A percentile compares a stretch with the other conserved stretches of the same genome.
Conservation (phyloP, 92 coral and sea anemone species). For the Palythoa heliodiscus region DNA sequence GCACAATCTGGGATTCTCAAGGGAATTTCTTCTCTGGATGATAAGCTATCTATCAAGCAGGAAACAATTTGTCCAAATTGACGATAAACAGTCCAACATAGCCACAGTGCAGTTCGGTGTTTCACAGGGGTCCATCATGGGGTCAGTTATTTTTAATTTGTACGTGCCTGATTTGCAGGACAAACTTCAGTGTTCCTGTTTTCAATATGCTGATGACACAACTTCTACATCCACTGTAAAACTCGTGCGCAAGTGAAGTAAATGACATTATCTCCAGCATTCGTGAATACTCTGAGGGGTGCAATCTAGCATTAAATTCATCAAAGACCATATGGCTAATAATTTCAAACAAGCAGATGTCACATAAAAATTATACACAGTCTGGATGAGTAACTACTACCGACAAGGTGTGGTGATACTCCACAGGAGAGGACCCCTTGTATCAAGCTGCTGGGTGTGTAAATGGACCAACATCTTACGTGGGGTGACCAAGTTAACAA, state of each 20-base stretch:
- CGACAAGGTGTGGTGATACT: conserved; percentile 21
- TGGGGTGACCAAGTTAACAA: conserved; percentile 42
- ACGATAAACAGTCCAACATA: conserved; percentile 47
- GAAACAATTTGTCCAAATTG: conserved; percentile 56
- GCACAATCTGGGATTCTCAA: conserved; percentile 45
- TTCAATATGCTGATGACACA: conserved; percentile 67
- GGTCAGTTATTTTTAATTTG: conserved; percentile 55
- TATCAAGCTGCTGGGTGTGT: conserved; percentile 20
- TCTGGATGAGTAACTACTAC: conserved; percentile 27
- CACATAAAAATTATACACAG: conserved; percentile 42
- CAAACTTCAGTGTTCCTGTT: conserved; percentile 40
- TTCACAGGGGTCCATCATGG: conserved; percentile 55
- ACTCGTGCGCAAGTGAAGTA: conserved; percentile 21
- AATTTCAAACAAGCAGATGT: conserved; percentile 53
- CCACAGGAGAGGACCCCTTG: neutral
- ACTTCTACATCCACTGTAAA: conserved; percentile 43
- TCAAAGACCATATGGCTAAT: conserved; percentile 56
- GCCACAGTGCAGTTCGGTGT: conserved; percentile 48
- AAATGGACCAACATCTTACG: conserved; percentile 45
- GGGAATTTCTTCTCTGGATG: conserved; percentile 42
- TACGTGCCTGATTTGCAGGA: conserved; percentile 52
- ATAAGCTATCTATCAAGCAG: conserved; percentile 44
- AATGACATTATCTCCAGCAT: conserved; percentile 34
- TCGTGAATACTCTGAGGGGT: conserved; percentile 41
- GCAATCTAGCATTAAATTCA: conserved; percentile 47